These are phyloP conservation scores for Polietes domitor DNA, from an alignment of 2,888 invertebrate species.

Conservation along the genomic window DNA sequence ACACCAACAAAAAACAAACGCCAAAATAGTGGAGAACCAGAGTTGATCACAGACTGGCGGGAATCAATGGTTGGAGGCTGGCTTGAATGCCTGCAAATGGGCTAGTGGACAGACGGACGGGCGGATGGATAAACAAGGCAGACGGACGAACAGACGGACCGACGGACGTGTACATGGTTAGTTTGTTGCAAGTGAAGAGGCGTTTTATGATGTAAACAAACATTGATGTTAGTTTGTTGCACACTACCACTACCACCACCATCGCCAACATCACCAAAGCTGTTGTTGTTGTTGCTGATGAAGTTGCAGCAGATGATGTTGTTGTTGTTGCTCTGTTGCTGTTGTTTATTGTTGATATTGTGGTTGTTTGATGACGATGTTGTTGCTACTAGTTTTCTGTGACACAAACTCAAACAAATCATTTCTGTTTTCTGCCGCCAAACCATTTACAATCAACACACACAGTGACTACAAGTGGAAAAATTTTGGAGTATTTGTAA, in stretches of 20 bases:
- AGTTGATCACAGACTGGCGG: no score
- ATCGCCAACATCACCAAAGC: no score
- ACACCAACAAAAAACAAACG: no score
- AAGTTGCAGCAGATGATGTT: neutral
- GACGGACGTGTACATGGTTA: neutral
- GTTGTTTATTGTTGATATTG: neutral
- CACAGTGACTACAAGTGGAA: no score
- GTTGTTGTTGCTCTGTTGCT: neutral
- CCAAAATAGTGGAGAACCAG: no score
- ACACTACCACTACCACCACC: no score
- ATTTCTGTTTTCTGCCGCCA: neutral
- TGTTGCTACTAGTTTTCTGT: conserved; percentile 13
- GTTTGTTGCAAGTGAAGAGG: conserved; percentile 46
- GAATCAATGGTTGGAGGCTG: neutral
- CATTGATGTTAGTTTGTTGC: conserved; percentile 40
- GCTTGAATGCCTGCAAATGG: neutral
- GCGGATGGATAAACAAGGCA: neutral
- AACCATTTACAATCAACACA: no score
- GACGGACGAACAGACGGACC: neutral
- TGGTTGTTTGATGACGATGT: neutral
- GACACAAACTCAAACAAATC: conserved; percentile 12
- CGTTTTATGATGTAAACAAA: conserved; percentile 58
- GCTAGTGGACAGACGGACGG: neutral
- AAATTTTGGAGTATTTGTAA: no score
- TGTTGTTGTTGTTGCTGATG: neutral